Conservation (phyloP, 2,113 vertebrate genomes). For the Eclectus roratus region DNA sequence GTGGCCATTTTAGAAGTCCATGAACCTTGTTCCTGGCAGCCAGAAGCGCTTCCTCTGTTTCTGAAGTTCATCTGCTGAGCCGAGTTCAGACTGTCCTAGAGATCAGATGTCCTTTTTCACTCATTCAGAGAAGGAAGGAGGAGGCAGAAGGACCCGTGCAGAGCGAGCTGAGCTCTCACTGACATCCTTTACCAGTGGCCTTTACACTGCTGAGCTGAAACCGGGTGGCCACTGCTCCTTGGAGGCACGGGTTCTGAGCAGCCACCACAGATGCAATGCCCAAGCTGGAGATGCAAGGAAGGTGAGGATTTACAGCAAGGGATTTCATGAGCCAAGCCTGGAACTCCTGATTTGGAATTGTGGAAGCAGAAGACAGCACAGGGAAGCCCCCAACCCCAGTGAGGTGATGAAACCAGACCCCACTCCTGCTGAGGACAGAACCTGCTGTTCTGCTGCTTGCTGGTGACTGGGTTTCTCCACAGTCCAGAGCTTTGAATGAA, state of each 20-base stretch:
- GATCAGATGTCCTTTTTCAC: neutral
- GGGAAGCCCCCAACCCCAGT: neutral
- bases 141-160: neutral
- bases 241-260: neutral
- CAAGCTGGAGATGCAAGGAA: neutral
- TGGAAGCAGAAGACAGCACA: neutral
- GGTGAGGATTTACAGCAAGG: neutral
- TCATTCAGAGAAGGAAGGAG: neutral
- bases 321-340: neutral
- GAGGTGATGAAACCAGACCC: neutral
- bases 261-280: neutral
- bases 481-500: neutral
- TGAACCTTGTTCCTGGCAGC: accelerated
- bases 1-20: neutral
- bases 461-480: neutral
- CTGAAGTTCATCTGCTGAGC: neutral
- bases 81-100: neutral
- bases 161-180: neutral
- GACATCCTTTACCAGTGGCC: no score
- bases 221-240: neutral
- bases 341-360: neutral
- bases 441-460: neutral
- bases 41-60: neutral
- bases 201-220: neutral
- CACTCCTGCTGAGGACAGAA: neutral